A percentile compares a stretch with the other conserved stretches of the same genome.
Evolutionary conservation across 2,888 invertebrate species (phyloP).

Genomic region (Polydrusus cervinus): DNA sequence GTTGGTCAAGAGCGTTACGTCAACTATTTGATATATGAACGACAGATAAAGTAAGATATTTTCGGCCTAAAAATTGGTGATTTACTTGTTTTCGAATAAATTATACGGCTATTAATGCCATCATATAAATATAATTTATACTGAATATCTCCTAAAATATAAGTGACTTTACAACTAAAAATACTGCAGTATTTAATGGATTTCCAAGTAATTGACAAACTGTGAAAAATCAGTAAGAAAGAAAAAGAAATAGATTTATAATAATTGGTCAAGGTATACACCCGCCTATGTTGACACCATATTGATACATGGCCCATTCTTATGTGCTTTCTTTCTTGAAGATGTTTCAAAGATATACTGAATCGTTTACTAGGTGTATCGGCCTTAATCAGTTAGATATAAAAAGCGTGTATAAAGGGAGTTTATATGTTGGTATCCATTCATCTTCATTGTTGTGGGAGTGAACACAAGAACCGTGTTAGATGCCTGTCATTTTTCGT

Average conservation of each 20-base stretch:
- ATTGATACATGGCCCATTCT: constrained; percentile 43
- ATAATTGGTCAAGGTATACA: constrained; percentile 5
- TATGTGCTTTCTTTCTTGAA: constrained; percentile 16
- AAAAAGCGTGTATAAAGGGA: constrained; percentile 45
- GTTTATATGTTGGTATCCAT: constrained; percentile 31
- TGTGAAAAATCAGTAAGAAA: background rate
- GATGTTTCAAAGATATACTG: constrained; percentile 17
- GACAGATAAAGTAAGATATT: too few relatives aligned
- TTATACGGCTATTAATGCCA: too few relatives aligned
- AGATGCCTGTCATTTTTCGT: constrained; percentile 33
- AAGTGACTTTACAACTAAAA: background rate
- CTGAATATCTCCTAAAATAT: too few relatives aligned
- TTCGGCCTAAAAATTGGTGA: too few relatives aligned
- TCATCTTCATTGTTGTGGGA: constrained; percentile 40
- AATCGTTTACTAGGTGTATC: constrained; percentile 31
- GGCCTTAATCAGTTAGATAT: constrained; percentile 42
- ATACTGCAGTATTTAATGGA: too few relatives aligned
- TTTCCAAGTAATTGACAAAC: background rate
- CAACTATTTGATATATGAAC: too few relatives aligned
- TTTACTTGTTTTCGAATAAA: too few relatives aligned
- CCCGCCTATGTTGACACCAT: constrained; percentile 29
- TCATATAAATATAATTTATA: too few relatives aligned
- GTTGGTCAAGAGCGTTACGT: too few relatives aligned
- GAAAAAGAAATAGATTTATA: background rate
- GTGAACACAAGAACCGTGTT: constrained; percentile 39